These are phyloP conservation scores for Camponotus vicinus DNA, from an alignment of 1,140 invertebrate genomes.

Conservation along the genomic window DNA sequence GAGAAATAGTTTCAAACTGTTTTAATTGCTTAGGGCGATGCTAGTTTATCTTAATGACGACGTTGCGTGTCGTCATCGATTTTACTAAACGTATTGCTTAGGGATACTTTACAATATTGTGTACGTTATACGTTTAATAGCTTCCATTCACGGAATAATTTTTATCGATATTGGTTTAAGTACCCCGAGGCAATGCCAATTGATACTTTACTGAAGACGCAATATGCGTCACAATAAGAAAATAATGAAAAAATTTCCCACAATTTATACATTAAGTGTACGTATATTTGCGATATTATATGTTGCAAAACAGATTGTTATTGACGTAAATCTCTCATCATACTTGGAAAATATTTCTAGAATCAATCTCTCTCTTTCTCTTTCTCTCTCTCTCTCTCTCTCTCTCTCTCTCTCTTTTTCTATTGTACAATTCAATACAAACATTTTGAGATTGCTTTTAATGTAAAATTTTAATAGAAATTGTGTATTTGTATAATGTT, in stretches of 20 bases:
- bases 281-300: conserved; percentile 1
- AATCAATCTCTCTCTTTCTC: not conserved
- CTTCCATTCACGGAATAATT: conserved; percentile 15
- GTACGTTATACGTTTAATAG: not conserved
- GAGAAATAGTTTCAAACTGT: conserved; percentile 4
- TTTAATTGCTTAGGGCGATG: conserved; percentile 10
- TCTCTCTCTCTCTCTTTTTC: not conserved
- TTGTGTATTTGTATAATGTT: not conserved
- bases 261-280: not conserved
- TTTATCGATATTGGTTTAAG: not conserved
- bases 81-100: conserved; percentile 20
- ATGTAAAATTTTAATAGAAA: not conserved
- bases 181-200: conserved; percentile 25
- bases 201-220: not conserved
- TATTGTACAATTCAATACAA: not conserved
- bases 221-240: not conserved
- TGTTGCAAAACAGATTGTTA: not conserved
- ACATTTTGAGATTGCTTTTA: not conserved
- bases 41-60: conserved; percentile 45
- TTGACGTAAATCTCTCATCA: not conserved
- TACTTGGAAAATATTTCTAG: not conserved
- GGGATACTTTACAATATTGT: conserved; percentile 39
- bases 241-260: conserved; percentile 8
- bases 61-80: conserved; percentile 39
- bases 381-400: not conserved